These are phyloP conservation scores for Acleris holmiana DNA, from an alignment of 2,888 invertebrate genomes.

Conservation along the genomic window DNA sequence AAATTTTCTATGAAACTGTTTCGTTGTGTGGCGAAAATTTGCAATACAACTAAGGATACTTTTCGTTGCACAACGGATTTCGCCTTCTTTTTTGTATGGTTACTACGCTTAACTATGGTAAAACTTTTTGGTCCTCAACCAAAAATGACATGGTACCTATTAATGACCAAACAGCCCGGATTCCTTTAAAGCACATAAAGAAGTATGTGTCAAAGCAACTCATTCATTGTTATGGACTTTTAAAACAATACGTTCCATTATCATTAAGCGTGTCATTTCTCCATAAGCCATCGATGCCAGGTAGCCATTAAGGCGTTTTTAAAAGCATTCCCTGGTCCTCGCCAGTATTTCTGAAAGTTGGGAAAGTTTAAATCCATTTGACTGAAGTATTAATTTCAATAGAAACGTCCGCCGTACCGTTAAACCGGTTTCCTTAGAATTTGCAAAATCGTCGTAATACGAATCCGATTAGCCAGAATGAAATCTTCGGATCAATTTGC, in stretches of 20 bases:
- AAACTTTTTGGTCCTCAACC: too few relatives aligned
- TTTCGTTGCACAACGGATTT: too few relatives aligned
- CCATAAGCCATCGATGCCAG: not conserved
- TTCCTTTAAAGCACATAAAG: too few relatives aligned
- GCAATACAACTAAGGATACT: too few relatives aligned
- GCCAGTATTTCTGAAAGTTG: slow-evolving; percentile 23
- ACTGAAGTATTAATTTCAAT: slow-evolving; percentile 64
- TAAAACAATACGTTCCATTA: slow-evolving; percentile 2
- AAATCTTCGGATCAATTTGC: slow-evolving; percentile 60
- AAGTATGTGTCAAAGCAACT: too few relatives aligned
- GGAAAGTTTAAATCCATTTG: slow-evolving; percentile 56
- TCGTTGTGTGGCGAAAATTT: too few relatives aligned
- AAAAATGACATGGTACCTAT: too few relatives aligned
- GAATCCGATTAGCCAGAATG: slow-evolving; percentile 64
- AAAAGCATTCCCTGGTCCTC: slow-evolving; percentile 26
- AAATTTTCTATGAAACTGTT: too few relatives aligned
- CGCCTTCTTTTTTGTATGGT: too few relatives aligned
- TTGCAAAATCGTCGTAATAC: slow-evolving; percentile 60
- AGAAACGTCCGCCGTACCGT: slow-evolving; percentile 46
- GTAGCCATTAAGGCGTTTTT: slow-evolving; percentile 12
- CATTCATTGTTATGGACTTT: not conserved
- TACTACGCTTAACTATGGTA: too few relatives aligned
- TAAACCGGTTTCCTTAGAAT: slow-evolving; percentile 58
- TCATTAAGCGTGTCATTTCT: not conserved
- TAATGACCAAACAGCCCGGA: too few relatives aligned